Conservation (phyloP, 2,888 invertebrate genomes). For the Drosophila emarginata region DNA sequence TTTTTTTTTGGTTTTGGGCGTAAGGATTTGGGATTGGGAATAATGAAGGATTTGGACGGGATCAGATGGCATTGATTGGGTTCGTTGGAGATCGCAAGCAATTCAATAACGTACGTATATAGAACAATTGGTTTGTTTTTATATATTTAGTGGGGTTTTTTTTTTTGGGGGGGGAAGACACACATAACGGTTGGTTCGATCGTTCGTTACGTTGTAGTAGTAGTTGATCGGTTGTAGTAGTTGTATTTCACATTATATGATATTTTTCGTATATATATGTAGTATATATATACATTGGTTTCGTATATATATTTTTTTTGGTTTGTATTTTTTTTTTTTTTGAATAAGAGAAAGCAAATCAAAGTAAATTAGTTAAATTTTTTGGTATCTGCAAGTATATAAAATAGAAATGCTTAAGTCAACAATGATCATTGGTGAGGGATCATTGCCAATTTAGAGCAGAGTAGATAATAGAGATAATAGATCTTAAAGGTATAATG, state of each 20-base stretch:
- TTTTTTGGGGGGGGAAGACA: constrained; percentile 49
- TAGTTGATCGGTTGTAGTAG: constrained; percentile 44
- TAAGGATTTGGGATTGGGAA: constrained; percentile 42
- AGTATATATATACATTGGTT: constrained; percentile 36
- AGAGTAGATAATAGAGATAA: constrained; percentile 36
- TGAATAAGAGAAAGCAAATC: constrained; percentile 81
- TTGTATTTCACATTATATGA: constrained; percentile 31
- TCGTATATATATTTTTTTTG: constrained; percentile 36
- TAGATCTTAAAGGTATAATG: constrained; percentile 32
- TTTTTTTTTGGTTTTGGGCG: constrained; percentile 35
- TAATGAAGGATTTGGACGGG: constrained; percentile 3
- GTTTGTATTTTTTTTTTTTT: constrained; percentile 52
- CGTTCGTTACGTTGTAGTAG: constrained; percentile 47
- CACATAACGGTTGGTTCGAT: constrained; percentile 52
- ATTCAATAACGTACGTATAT: constrained; percentile 75
- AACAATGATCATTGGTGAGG: constrained; percentile 68
- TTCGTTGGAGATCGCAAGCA: constrained; percentile 64
- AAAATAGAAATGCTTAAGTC: constrained; percentile 78
- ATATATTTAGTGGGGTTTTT: constrained; percentile 26
- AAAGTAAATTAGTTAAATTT: constrained; percentile 81
- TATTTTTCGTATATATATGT: constrained; percentile 28
- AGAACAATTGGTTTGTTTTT: constrained; percentile 63
- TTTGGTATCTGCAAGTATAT: constrained; percentile 78
- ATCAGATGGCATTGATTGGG: constrained; percentile 43
- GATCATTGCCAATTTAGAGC: constrained; percentile 71